Evolutionary conservation across 1,140 invertebrate genomes (phyloP), one percentile per base, ranked within the genome.

Genomic region (Potamilus streckersoni): DNA sequence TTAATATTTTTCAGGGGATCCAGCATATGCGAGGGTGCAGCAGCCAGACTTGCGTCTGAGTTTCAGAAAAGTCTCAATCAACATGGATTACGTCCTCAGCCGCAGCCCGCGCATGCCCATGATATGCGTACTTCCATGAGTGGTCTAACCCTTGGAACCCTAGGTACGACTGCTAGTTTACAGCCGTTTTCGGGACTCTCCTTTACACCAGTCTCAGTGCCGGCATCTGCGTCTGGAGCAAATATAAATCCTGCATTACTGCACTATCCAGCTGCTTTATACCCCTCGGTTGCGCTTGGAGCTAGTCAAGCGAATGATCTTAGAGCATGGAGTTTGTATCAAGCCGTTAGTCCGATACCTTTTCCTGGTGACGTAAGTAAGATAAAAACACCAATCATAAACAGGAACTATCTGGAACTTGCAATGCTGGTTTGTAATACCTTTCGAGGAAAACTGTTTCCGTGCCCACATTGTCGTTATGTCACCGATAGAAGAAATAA

Each of bases 401-500:
- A 86, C 64, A 80, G 85, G 67, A 87, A 88, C 69, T 88, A 88
- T 76, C 73, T 88, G 15, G 86, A 88, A 67, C 76, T 88, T 17
- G 86, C 86, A 20, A 88, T 88, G 86, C 77, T 88, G 14, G 86
- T 88, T 14, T 88, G 86, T 66, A 87, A 87, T 71, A 88, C 86
- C 14, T 88, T 88, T 67, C 75, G 86, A n/a, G 85, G 86, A 14
- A 89, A 89, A 71, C 74, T 88, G 13, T 88, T 88, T 68, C 86
- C 85, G 0, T 90, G 89, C 67, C 83, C 86, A 0, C 86, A 89
- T 73, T 91, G 91, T 70, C 79, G 86, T 5, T 91, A 91, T 79
- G 83, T 86, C n/a, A 91, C 91, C 0, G 90, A 91, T 73, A 81
- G 91, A n/a, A 79, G 90, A 55, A 91, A 91, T 80, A 91, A 91